These are phyloP conservation scores for Alfaro cultratus DNA, from an alignment of 2,797 vertebrate species.

Conservation along the genomic window DNA sequence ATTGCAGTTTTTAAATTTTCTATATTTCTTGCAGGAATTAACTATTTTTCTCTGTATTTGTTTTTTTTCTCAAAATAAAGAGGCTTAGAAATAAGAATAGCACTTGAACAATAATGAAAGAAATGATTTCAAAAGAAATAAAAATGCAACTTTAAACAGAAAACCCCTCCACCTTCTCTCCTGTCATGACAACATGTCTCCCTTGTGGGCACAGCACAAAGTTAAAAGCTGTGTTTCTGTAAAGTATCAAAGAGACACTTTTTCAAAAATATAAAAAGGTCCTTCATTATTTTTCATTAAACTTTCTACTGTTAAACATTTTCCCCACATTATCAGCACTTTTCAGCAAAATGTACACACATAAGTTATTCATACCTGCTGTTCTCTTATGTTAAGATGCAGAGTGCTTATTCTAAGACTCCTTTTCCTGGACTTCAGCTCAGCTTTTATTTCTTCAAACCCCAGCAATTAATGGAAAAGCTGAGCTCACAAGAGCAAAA, in stretches of 20 bases:
- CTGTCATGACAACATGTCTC: too few relatives aligned
- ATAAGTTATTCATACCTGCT: not conserved
- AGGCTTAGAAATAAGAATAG: not conserved
- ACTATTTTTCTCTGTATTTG: not conserved
- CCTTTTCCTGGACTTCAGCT: not conserved
- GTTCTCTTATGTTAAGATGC: not conserved
- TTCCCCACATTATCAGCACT: not conserved
- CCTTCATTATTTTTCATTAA: not conserved
- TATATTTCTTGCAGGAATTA: not conserved
- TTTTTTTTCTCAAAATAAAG: not conserved
- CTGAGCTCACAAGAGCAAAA: not conserved
- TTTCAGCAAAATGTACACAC: not conserved
- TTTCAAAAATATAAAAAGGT: not conserved
- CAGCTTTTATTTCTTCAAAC: conserved; percentile 2
- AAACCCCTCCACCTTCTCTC: too few relatives aligned
- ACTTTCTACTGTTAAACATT: not conserved
- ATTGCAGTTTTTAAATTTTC: not conserved
- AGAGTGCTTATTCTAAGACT: not conserved
- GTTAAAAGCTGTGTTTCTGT: not conserved
- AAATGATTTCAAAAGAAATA: not conserved
- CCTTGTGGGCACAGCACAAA: too few relatives aligned
- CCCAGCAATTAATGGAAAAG: not conserved
- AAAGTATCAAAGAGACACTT: not conserved
- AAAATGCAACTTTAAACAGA: too few relatives aligned
- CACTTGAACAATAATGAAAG: not conserved